phyloP scores from a whole-genome alignment of 2,113 vertebrate species.

The Anoplopoma fimbria region DNA sequence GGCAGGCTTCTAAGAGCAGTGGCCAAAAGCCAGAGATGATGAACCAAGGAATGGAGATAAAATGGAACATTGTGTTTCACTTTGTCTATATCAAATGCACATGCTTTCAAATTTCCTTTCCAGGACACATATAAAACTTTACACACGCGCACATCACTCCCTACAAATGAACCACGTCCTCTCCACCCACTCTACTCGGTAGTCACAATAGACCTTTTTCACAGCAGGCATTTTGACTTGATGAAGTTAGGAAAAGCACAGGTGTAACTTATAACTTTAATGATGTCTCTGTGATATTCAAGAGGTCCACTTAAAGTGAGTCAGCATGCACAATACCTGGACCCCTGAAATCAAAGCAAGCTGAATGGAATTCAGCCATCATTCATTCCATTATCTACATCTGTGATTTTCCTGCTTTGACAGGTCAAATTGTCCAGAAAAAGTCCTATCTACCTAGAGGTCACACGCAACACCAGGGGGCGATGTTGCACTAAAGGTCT shows the following conservation, averaged over 20 bases:
- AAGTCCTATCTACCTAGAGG: neutral
- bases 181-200: slow-evolving; percentile 21
- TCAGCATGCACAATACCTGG: neutral
- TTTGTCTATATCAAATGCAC: slow-evolving; percentile 73
- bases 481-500: slow-evolving; percentile 43
- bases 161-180: slow-evolving; percentile 38
- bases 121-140: slow-evolving; percentile 38
- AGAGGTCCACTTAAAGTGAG: neutral
- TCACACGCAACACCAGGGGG: slow-evolving; percentile 57
- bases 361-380: neutral
- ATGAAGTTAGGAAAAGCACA: neutral
- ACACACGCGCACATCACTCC: slow-evolving; percentile 28
- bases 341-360: neutral
- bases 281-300: neutral
- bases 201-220: neutral
- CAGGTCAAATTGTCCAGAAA: neutral
- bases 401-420: neutral
- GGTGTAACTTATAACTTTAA: neutral
- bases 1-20: slow-evolving; percentile 69
- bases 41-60: slow-evolving; percentile 67
- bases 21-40: slow-evolving; percentile 66
- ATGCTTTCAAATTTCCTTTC: slow-evolving; percentile 61
- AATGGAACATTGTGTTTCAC: slow-evolving; percentile 77
- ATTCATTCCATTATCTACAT: neutral
- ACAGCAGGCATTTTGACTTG: neutral